These are phyloP conservation scores for Actinostola sp. DNA, from an alignment of 92 coral and sea anemone species.

Conservation along the genomic window DNA sequence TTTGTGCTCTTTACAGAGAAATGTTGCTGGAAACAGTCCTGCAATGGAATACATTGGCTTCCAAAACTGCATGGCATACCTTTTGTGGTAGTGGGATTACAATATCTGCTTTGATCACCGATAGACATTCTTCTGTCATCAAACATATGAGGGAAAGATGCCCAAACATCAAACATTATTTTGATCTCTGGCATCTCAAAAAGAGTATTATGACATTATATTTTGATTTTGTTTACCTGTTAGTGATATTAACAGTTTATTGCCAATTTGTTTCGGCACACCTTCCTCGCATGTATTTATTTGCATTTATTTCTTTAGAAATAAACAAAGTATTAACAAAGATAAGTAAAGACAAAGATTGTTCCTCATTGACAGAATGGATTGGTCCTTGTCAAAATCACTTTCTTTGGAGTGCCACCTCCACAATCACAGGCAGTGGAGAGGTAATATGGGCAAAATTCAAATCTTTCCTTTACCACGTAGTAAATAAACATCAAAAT, in stretches of 20 bases:
- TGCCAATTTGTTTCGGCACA: too few relatives aligned
- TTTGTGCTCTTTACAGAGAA: slow-evolving; percentile 30
- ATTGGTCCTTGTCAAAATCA: not conserved
- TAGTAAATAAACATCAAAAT: not conserved
- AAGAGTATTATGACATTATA: too few relatives aligned
- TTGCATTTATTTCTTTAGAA: not conserved
- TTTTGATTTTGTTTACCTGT: too few relatives aligned
- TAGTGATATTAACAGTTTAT: too few relatives aligned
- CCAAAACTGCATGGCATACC: slow-evolving; percentile 24
- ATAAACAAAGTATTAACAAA: not conserved
- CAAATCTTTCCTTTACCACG: slow-evolving; percentile 3
- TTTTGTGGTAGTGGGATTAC: slow-evolving; percentile 21
- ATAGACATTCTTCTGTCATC: slow-evolving; percentile 26
- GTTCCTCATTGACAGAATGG: not conserved
- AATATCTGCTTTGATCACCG: slow-evolving; percentile 23
- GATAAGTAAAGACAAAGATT: not conserved
- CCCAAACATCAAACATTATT: not conserved
- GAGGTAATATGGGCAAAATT: not conserved
- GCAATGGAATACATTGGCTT: slow-evolving; percentile 39
- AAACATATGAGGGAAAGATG: slow-evolving; percentile 20
- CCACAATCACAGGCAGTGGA: not conserved
- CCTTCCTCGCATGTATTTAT: not conserved
- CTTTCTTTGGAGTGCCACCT: slow-evolving; percentile 3
- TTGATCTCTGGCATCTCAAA: slow-evolving; percentile 20
- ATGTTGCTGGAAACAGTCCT: slow-evolving; percentile 23